Conservation (phyloP, 2,113 vertebrate genomes). For the Ptilorrhoa leucosticta region DNA sequence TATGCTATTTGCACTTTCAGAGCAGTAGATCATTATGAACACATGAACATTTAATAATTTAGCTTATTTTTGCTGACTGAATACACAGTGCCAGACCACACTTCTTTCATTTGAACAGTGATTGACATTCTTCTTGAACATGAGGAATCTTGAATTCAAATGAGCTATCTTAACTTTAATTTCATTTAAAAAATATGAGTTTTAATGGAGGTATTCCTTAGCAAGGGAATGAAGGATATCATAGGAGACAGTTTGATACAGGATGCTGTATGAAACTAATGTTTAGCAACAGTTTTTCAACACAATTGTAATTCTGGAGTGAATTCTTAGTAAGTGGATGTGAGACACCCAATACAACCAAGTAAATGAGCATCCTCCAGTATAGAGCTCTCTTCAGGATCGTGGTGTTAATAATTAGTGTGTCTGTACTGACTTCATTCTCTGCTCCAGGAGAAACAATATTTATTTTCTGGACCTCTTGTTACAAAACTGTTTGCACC, state of each 20-base stretch:
- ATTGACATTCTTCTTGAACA: neutral
- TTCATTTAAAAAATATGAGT: neutral
- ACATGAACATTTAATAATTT: neutral
- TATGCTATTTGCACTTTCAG: neutral
- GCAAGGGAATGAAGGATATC: neutral
- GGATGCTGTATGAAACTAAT: neutral
- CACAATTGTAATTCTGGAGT: neutral
- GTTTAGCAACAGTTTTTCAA: neutral
- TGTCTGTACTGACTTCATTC: neutral
- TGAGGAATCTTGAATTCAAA: neutral
- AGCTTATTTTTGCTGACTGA: neutral
- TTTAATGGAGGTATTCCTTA: neutral
- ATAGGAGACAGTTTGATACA: neutral
- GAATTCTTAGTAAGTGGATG: neutral
- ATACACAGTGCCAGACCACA: neutral
- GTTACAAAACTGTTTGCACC: neutral
- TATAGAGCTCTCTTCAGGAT: neutral
- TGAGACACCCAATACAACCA: neutral
- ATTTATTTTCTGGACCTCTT: neutral
- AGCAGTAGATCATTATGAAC: neutral
- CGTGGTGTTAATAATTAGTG: neutral
- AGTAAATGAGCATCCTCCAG: neutral
- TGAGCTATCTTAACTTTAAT: neutral
- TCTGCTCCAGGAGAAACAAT: neutral
- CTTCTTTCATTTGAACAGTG: neutral